These are phyloP conservation scores for Macquaria ambigua DNA, from an alignment of 2,113 vertebrate genomes.

Conservation along the genomic window DNA sequence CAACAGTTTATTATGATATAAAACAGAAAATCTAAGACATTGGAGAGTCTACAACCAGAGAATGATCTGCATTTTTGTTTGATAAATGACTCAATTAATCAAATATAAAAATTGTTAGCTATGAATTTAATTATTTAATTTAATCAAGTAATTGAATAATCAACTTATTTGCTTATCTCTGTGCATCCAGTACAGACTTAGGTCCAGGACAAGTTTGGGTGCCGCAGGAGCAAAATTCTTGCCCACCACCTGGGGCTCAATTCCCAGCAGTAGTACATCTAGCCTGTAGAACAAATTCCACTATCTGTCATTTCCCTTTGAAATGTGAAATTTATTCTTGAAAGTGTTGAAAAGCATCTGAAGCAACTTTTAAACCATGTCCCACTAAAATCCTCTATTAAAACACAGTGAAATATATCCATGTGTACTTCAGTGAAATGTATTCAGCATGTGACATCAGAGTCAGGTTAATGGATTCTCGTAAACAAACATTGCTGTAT, in stretches of 20 bases:
- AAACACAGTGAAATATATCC: background rate
- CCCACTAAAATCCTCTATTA: background rate
- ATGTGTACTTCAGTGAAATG: background rate
- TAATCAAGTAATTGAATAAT: no score
- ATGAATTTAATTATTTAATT: no score
- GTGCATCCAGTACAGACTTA: background rate
- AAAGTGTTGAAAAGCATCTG: background rate
- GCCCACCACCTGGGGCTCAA: no score
- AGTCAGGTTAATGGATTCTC: slow-evolving; percentile 6
- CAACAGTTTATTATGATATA: background rate
- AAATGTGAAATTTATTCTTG: background rate
- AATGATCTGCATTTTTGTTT: background rate
- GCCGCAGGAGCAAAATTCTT: no score
- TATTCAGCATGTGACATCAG: background rate
- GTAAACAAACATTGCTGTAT: background rate
- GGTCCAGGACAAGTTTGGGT: background rate
- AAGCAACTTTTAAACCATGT: background rate
- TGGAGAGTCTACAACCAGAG: background rate
- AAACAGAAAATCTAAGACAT: background rate
- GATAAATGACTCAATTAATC: no score
- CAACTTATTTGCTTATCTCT: no score
- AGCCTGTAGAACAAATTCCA: no score
- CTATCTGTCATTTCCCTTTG: background rate
- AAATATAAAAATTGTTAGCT: background rate
- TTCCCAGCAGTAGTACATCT: no score